phyloP scores from a whole-genome alignment of 2,113 vertebrate genomes.

The Cryptomyrus ogoouensis region DNA sequence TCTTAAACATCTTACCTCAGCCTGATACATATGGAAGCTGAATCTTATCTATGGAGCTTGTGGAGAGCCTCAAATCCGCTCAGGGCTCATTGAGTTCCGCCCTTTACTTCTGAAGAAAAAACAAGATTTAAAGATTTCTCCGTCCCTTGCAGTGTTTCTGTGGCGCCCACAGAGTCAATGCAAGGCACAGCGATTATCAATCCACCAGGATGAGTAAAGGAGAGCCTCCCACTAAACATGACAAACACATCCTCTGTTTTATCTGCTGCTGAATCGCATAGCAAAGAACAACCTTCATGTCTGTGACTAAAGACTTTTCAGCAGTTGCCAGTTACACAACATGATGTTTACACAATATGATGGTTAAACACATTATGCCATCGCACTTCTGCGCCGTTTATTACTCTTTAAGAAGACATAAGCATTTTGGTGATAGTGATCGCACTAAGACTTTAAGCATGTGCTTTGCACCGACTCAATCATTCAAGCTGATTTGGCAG shows the following conservation, averaged over 20 bases:
- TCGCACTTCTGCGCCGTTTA: not conserved
- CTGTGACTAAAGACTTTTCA: not conserved
- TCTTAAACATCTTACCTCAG: not conserved
- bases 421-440: not conserved
- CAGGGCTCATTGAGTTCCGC: not conserved
- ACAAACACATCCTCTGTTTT: not conserved
- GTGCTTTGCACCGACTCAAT: not conserved
- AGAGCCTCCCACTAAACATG: not conserved
- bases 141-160: not conserved
- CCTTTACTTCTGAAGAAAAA: not conserved
- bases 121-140: not conserved
- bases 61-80: not conserved
- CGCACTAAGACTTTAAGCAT: not conserved
- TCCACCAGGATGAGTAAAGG: not conserved
- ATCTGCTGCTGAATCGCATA: not conserved
- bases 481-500: not conserved
- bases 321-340: not conserved
- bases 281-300: not conserved
- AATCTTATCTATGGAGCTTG: not conserved
- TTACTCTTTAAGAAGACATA: not conserved
- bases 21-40: not conserved
- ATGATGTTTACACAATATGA: conserved; percentile 1
- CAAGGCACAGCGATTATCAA: not conserved
- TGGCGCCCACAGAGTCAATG: not conserved
- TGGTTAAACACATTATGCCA: not conserved